Evolutionary conservation across 37 sponge, comb jelly and placozoan genomes (phyloP).

Genomic region (Aphrocallistes beatrix): DNA sequence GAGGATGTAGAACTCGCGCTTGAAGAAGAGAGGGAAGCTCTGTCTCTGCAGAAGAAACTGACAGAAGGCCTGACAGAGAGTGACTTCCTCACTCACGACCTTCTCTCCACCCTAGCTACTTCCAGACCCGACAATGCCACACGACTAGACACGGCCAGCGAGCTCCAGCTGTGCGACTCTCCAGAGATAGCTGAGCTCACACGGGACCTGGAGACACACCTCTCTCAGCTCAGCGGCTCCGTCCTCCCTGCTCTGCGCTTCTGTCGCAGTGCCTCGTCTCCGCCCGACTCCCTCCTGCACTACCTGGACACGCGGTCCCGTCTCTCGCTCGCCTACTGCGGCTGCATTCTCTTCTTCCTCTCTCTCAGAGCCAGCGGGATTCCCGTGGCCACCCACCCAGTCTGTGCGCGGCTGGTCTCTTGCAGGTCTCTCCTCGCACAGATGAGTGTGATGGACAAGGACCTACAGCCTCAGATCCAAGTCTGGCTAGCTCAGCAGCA

Average conservation of each 20-base stretch:
- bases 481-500: background rate
- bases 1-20: conserved; percentile 37
- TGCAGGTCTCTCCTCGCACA: background rate
- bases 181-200: background rate
- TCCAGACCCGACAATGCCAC: background rate
- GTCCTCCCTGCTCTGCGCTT: background rate
- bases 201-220: background rate
- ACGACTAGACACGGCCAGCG: background rate
- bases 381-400: background rate
- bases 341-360: conserved; percentile 29
- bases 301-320: background rate
- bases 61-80: conserved; percentile 33
- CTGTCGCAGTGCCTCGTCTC: background rate
- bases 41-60: conserved; percentile 56
- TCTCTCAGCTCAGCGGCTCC: background rate
- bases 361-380: conserved; percentile 17
- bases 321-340: conserved; percentile 6
- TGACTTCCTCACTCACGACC: conserved; percentile 40
- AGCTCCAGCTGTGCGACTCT: background rate
- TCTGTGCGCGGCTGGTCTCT: background rate
- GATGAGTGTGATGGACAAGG: background rate
- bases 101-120: background rate
- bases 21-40: conserved; percentile 70
- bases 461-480: background rate
- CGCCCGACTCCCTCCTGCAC: background rate